These are phyloP conservation scores for Lucilia sericata DNA, from an alignment of 1,140 invertebrate species.

Conservation along the genomic window DNA sequence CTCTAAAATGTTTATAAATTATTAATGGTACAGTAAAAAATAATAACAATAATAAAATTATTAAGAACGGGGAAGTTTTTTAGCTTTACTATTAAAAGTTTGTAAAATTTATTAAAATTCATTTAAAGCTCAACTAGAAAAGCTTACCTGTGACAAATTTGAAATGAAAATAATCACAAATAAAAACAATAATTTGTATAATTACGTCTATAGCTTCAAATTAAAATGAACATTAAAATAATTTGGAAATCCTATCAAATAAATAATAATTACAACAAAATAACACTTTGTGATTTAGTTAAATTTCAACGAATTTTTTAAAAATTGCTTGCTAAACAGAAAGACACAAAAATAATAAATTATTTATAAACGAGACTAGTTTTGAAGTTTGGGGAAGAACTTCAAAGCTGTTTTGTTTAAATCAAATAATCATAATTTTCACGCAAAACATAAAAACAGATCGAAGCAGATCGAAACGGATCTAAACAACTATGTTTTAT, in stretches of 20 bases:
- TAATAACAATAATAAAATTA: background rate
- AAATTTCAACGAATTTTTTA: slow-evolving; percentile 41
- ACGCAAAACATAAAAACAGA: background rate
- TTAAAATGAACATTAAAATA: background rate
- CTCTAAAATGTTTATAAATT: background rate
- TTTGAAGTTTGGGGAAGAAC: slow-evolving; percentile 68
- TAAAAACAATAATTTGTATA: background rate
- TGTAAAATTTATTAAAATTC: background rate
- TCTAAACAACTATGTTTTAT: background rate
- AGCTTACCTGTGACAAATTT: slow-evolving; percentile 33
- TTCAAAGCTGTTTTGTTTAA: slow-evolving; percentile 62
- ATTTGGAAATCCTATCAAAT: background rate
- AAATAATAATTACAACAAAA: background rate
- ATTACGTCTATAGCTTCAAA: background rate
- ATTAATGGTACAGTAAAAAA: background rate
- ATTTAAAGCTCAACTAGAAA: slow-evolving; percentile 17
- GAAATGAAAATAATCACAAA: background rate
- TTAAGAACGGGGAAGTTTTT: background rate
- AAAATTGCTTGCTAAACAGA: background rate
- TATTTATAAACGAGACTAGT: slow-evolving; percentile 56
- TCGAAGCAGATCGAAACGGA: background rate
- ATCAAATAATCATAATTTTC: background rate
- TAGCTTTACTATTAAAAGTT: background rate
- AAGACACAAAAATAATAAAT: background rate
- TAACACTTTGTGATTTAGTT: slow-evolving; percentile 33